A percentile compares a stretch with the other conserved stretches of the same genome.
phyloP scores from a whole-genome alignment of 2,888 invertebrate genomes.

The Papilio gigon region DNA sequence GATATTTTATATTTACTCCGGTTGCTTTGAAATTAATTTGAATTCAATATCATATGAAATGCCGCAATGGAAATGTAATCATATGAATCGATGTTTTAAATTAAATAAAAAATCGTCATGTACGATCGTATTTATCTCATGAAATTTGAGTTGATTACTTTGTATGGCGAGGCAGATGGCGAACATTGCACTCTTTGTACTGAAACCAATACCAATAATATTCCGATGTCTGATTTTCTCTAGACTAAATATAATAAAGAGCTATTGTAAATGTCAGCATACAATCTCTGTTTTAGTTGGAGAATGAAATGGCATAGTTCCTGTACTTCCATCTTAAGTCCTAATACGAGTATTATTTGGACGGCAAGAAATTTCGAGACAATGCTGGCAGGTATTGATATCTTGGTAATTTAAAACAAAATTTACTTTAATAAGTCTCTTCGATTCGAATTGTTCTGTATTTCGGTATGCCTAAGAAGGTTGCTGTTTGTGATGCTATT shows the following conservation, averaged over 20 bases:
- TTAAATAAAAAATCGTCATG: conserved; percentile 40
- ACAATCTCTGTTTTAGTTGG: too few species aligned
- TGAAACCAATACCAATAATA: not conserved
- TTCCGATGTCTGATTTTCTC: not conserved
- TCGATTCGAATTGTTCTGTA: not conserved
- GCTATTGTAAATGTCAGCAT: too few species aligned
- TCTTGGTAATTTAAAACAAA: not conserved
- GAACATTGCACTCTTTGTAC: not conserved
- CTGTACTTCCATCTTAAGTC: too few species aligned
- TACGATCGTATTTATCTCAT: not conserved
- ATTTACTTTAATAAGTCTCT: not conserved
- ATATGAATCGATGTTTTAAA: conserved; percentile 41
- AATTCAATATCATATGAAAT: conserved; percentile 17
- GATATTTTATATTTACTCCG: conserved; percentile 53
- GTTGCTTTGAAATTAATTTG: conserved; percentile 56
- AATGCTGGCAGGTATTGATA: too few species aligned
- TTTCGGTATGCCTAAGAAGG: conserved; percentile 52
- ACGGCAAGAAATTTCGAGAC: not conserved
- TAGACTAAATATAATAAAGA: too few species aligned
- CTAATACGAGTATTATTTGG: not conserved
- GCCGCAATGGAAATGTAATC: conserved; percentile 4
- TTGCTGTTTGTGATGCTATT: conserved; percentile 55
- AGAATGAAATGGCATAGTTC: too few species aligned
- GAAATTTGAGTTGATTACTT: not conserved
- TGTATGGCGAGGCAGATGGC: not conserved